These are phyloP conservation scores for Drosophila longiperda DNA, from an alignment of 2,888 invertebrate species.

Conservation along the genomic window DNA sequence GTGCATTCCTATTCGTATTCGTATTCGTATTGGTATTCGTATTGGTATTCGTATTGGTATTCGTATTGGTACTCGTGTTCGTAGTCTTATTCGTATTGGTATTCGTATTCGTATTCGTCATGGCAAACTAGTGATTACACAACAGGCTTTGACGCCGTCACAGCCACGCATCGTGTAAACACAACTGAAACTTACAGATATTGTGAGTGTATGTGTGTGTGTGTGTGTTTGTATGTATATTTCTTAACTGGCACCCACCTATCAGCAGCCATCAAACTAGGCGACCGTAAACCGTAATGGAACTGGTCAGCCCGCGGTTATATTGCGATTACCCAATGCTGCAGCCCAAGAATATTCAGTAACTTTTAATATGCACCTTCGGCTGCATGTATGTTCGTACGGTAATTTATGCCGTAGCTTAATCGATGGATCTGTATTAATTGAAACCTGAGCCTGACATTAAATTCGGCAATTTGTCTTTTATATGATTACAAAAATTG, in stretches of 20 bases:
- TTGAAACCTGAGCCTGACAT: background rate
- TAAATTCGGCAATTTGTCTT: constrained; percentile 34
- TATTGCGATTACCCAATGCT: constrained; percentile 1
- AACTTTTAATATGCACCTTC: background rate
- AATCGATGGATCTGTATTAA: constrained; percentile 23
- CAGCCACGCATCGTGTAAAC: constrained; percentile 50
- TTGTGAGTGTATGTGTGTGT: background rate
- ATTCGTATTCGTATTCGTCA: constrained; percentile 57
- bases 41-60: constrained; percentile 23
- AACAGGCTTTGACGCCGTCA: constrained; percentile 58
- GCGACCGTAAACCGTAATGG: constrained; percentile 33
- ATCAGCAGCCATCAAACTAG: constrained; percentile 32
- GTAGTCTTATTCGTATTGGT: constrained; percentile 17
- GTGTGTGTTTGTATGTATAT: background rate
- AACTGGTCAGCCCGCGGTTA: constrained; percentile 23
- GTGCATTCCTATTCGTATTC: constrained; percentile 15
- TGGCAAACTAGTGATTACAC: constrained; percentile 67
- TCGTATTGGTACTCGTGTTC: constrained; percentile 16
- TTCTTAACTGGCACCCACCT: constrained; percentile 22
- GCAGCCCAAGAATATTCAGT: constrained; percentile 11
- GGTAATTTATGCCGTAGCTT: constrained; percentile 22
- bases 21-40: constrained; percentile 5
- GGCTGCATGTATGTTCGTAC: too few species aligned
- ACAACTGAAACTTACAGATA: constrained; percentile 2
- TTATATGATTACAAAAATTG: constrained; percentile 24